These are phyloP conservation scores for Chrysochloris asiatica DNA, from an alignment of 2,113 vertebrate species.

Conservation along the genomic window DNA sequence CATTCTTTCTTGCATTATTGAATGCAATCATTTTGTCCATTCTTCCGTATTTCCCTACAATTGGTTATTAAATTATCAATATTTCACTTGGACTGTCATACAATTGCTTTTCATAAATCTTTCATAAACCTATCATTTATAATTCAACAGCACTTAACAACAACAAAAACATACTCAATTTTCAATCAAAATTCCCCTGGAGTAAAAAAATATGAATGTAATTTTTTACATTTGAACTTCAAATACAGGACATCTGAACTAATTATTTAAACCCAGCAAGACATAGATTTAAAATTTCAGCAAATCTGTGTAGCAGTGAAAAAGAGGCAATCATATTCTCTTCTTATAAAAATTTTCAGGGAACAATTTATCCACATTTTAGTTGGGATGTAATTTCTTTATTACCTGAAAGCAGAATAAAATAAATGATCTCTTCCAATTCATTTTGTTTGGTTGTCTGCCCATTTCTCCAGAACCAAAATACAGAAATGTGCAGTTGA, in stretches of 20 bases:
- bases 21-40: neutral
- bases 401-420: neutral
- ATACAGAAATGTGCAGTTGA: neutral
- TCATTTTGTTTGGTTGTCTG: neutral
- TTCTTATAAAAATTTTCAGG: neutral
- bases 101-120: conserved; percentile 32
- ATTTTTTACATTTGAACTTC: conserved; percentile 19
- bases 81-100: neutral
- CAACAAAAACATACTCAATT: no score
- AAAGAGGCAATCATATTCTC: neutral
- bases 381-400: neutral
- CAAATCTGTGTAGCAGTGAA: neutral
- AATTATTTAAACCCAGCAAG: neutral
- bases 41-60: conserved; percentile 16
- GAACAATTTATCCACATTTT: neutral
- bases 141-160: no score
- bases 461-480: neutral
- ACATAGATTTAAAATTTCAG: conserved; percentile 15
- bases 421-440: neutral
- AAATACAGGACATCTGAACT: neutral
- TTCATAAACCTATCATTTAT: conserved; percentile 24
- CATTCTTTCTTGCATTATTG: neutral
- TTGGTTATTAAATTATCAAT: conserved; percentile 23
- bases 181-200: conserved; percentile 16
- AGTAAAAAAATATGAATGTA: neutral